Conservation (phyloP, 1,140 invertebrate species). For the Megathymus violae region DNA sequence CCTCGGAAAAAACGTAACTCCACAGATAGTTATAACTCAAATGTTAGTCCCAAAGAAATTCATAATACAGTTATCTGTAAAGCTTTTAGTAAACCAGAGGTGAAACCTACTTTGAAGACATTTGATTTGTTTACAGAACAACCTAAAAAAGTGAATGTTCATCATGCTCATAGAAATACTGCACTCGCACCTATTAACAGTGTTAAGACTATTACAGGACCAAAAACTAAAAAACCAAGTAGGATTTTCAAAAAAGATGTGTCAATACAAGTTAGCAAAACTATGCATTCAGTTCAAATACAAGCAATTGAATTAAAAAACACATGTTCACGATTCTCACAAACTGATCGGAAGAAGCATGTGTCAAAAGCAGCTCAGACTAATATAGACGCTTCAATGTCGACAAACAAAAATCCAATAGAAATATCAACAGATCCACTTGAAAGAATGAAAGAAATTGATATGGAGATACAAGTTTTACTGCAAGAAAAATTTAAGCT, state of each 20-base stretch:
- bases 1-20: slow-evolving; percentile 53
- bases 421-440: slow-evolving; percentile 53
- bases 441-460: slow-evolving; percentile 81
- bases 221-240: slow-evolving; percentile 33
- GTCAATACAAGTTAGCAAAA: slow-evolving; percentile 48
- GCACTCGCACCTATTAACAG: slow-evolving; percentile 39
- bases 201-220: slow-evolving; percentile 36
- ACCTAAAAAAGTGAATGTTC: slow-evolving; percentile 57
- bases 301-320: slow-evolving; percentile 55
- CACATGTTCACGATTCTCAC: slow-evolving; percentile 49
- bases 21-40: slow-evolving; percentile 45
- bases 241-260: slow-evolving; percentile 46
- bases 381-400: slow-evolving; percentile 31
- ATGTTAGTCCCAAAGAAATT: slow-evolving; percentile 59
- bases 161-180: slow-evolving; percentile 74
- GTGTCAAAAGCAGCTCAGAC: slow-evolving; percentile 55
- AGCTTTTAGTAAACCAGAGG: slow-evolving; percentile 51
- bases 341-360: slow-evolving; percentile 55
- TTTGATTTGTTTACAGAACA: slow-evolving; percentile 75
- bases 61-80: slow-evolving; percentile 43
- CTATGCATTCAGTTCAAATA: slow-evolving; percentile 54
- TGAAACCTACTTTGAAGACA: slow-evolving; percentile 63
- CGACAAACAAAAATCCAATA: slow-evolving; percentile 33
- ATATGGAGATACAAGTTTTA: slow-evolving; percentile 78
- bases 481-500: slow-evolving; percentile 81